Conservation (phyloP, 2,888 invertebrate species). For the Patella pellucida region DNA sequence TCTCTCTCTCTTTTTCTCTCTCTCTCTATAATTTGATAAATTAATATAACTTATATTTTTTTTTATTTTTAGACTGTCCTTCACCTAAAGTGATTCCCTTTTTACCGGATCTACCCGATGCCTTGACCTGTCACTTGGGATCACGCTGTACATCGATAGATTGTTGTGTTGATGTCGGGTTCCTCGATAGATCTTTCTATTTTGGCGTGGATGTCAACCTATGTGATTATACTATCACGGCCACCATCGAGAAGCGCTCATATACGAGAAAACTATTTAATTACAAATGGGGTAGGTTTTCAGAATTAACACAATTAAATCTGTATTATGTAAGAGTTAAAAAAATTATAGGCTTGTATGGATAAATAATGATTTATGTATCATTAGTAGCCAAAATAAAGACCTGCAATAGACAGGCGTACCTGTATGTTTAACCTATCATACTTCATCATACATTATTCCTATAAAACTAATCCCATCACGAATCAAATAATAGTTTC, state of each 20-base stretch:
- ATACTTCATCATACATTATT: too few species aligned
- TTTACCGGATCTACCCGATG: constrained; percentile 33
- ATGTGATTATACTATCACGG: constrained; percentile 29
- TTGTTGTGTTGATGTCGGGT: constrained; percentile 34
- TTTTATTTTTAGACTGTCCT: constrained; percentile 37
- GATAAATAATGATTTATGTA: too few species aligned
- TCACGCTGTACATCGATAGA: constrained; percentile 37
- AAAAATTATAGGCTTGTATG: too few species aligned
- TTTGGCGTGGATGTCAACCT: constrained; percentile 25
- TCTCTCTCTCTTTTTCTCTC: too few species aligned
- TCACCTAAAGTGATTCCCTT: constrained; percentile 27
- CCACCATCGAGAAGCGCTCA: constrained; percentile 32
- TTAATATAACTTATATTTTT: not conserved
- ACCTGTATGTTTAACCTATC: too few species aligned
- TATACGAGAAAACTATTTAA: constrained; percentile 29
- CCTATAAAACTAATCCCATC: too few species aligned
- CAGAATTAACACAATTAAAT: too few species aligned
- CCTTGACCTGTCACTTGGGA: constrained; percentile 35
- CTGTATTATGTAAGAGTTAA: too few species aligned
- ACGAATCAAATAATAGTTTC: too few species aligned
- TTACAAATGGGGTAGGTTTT: constrained; percentile 36
- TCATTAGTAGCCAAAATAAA: too few species aligned
- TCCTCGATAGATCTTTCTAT: constrained; percentile 18
- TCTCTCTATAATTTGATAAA: too few species aligned
- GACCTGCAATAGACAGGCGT: too few species aligned